Evolutionary conservation across 1,140 invertebrate genomes (phyloP), one percentile per base, ranked within the genome.

Genomic region (Chironomus tepperi): DNA sequence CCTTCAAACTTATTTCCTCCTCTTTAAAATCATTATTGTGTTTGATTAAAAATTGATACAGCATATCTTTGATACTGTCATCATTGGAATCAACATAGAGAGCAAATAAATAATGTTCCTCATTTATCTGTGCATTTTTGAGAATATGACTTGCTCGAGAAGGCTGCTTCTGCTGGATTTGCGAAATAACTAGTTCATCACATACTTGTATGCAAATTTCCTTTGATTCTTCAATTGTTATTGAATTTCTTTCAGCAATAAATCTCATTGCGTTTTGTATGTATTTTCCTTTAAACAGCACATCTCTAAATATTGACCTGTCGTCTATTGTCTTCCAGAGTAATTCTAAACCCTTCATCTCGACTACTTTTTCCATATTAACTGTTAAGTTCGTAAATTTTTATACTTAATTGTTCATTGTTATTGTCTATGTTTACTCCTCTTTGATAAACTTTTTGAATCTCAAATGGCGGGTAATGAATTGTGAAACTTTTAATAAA

Each of bases 41-140:
- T 6, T 19, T 70, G 2, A 2, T 16, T 10, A 70, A 70, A 70
- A 18, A 21, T 19, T 70, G 18, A 1, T 18, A 8, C 2, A 70
- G n/a, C 8, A 70, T 18, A 21, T 16, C 6, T 10, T 70, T 70
- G 1, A 10, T 70, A 3, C 18, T 21, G n/a, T 19, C n/a, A 19
- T 70, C 6, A 18, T 70, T 16, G 9, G 16, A 10, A n/a, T 7
- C 9, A 3, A 10, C 5, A 70, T 19, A 19, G 1, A 18, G 16
- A 21, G n/a, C 65, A 21, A 8, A 70, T 19, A 70, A 21, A 19
- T 19, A 70, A 19, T 70, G 16, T 7, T 21, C 18, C 19, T 70
- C 65, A 70, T 70, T 21, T 6, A 70, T 70, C 19, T 70, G 65
- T 8, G 16, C 16, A 70, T 70, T 70, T 21, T 70, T 70, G 16